Percentiles rank a stretch among this genome's conserved stretches.
These are phyloP conservation scores for Porites evermanni DNA, from an alignment of 92 coral and sea anemone genomes.

Conservation along the genomic window DNA sequence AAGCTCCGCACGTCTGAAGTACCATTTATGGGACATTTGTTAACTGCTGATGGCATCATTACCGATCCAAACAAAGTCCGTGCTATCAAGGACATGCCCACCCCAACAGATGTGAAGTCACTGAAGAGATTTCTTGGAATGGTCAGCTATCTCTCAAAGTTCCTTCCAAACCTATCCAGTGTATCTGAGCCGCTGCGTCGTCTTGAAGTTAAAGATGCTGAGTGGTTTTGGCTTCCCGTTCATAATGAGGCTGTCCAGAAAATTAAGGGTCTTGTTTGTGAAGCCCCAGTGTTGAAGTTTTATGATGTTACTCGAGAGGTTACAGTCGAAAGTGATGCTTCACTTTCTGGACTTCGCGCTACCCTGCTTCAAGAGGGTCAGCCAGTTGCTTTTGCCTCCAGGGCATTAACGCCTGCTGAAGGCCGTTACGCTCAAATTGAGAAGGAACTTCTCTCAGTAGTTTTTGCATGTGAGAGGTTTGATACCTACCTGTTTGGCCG, in stretches of 20 bases:
- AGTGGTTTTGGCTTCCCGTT: not conserved
- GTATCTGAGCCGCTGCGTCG: conserved; percentile 19
- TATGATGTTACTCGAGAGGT: conserved; percentile 34
- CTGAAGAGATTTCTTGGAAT: too few relatives aligned
- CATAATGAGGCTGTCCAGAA: conserved; percentile 47
- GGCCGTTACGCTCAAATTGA: conserved; percentile 46
- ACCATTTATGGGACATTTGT: not conserved
- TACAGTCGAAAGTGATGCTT: conserved; percentile 42
- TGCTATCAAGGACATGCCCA: too few relatives aligned
- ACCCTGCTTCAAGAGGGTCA: conserved; percentile 19
- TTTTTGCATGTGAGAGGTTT: conserved; percentile 44
- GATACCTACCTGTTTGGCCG: conserved; percentile 26
- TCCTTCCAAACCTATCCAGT: not conserved
- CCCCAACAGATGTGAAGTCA: too few relatives aligned
- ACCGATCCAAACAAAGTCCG: too few relatives aligned
- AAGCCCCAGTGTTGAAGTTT: not conserved
- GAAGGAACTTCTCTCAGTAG: conserved; percentile 42
- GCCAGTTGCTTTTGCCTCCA: conserved; percentile 35
- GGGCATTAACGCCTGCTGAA: conserved; percentile 40
- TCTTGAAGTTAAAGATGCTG: conserved; percentile 48
- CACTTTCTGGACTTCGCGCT: conserved; percentile 38
- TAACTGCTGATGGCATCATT: too few relatives aligned
- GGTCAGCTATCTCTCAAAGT: not conserved
- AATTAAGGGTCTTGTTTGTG: conserved; percentile 23
- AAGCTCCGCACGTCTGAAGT: not conserved